Evolutionary conservation across 1,140 invertebrate species (phyloP), one percentile per base, ranked within the genome.

Genomic region (Patella vulgata): DNA sequence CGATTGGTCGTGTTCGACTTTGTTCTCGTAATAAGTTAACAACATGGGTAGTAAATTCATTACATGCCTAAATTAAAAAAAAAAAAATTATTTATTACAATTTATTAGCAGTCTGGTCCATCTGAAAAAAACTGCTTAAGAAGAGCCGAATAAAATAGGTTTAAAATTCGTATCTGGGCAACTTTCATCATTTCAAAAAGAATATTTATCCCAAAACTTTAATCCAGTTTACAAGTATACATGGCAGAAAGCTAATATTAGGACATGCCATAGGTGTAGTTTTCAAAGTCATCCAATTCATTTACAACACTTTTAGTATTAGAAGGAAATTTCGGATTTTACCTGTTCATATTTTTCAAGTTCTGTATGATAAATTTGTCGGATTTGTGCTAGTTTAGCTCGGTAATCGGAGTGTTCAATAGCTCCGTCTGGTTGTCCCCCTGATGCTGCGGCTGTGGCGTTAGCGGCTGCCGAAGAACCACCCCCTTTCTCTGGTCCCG

Each of bases 41-140:
- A 30, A 99, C 98, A 85, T 99, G 98, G 11, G 96, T 98, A 48
- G 97, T 99, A 85, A 99, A 99, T 88, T 99, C 97, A 84, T 96
- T 97, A 87, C 98, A 99, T 5, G 97, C 97, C 90, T 99, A 89
- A 17, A 82, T 85, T 59, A 52, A 61, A 48, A 56, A 27, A 56
- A 21, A 58, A 42, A 60, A 56, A 28, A 9, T 14, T 23, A 4
- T 14, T 0, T 44, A n/a, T n/a, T n/a, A n/a, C n/a, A n/a, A n/a
- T n/a, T n/a, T n/a, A n/a, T n/a, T n/a, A n/a, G n/a, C n/a, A n/a
- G n/a, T n/a, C n/a, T n/a, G n/a, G n/a, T n/a, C n/a, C n/a, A n/a
- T n/a, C n/a, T n/a, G n/a, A n/a, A n/a, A n/a, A n/a, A 11, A 40
- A 40, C 39, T 11, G 39, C n/a, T 40, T n/a, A 11, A n/a, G n/a